A percentile compares a stretch with the other conserved stretches of the same genome.
phyloP scores from a whole-genome alignment of 2,888 invertebrate genomes.

The Pomacea canaliculata region DNA sequence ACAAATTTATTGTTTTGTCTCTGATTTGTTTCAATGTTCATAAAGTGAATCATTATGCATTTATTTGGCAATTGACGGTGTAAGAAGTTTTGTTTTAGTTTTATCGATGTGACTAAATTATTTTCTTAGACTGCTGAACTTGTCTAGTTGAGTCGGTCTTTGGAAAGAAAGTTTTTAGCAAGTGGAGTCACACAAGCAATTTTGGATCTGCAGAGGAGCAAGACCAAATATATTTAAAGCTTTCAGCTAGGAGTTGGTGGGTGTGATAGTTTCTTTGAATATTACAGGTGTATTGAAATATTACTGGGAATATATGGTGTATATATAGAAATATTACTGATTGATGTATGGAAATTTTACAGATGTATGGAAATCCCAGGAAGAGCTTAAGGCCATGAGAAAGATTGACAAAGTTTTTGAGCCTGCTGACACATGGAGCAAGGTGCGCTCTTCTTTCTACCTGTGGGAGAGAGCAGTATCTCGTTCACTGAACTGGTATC shows the following conservation, averaged over 20 bases:
- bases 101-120: not conserved
- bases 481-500: slow-evolving; percentile 76
- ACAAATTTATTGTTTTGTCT: not conserved
- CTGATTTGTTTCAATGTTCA: not conserved
- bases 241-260: too few species aligned
- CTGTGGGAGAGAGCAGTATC: slow-evolving; percentile 76
- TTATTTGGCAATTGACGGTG: not conserved
- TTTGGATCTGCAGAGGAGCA: too few species aligned
- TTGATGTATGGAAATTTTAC: slow-evolving; percentile 19
- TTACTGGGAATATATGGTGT: too few species aligned
- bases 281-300: too few species aligned
- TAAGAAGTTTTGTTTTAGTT: not conserved
- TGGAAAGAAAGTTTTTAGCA: too few species aligned
- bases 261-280: too few species aligned
- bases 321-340: too few species aligned
- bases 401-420: slow-evolving; percentile 77
- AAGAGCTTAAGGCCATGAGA: slow-evolving; percentile 77
- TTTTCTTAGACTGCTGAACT: not conserved
- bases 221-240: too few species aligned
- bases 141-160: too few species aligned
- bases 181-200: too few species aligned
- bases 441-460: slow-evolving; percentile 65
- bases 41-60: not conserved
- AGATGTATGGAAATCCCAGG: slow-evolving; percentile 82
- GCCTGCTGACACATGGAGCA: slow-evolving; percentile 66